Conservation (phyloP, 92 coral and sea anemone genomes). For the Bergia puertoricense region DNA sequence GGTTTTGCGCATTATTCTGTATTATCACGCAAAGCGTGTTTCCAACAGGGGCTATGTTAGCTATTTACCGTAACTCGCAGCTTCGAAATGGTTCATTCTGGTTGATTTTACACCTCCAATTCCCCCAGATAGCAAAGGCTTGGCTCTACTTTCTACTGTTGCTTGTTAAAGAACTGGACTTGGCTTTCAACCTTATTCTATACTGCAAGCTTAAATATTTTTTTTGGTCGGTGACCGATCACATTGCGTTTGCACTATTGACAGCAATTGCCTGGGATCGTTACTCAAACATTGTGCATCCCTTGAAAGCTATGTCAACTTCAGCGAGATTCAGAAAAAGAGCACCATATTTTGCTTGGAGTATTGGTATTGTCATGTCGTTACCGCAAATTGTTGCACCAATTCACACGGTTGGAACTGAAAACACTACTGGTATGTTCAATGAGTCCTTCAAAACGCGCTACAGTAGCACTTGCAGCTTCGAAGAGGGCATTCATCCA, state of each 20-base stretch:
- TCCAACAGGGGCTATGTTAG: background rate
- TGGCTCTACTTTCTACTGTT: conserved; percentile 21
- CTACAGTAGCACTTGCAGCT: background rate
- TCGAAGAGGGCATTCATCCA: background rate
- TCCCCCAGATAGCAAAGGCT: conserved; percentile 20
- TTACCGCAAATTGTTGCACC: background rate
- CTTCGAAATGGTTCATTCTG: conserved; percentile 40
- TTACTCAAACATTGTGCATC: conserved; percentile 35
- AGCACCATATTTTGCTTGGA: conserved; percentile 41
- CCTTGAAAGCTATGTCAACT: conserved; percentile 18
- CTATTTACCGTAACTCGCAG: conserved; percentile 18
- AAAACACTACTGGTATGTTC: background rate
- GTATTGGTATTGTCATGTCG: background rate
- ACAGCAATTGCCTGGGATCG: conserved; percentile 35
- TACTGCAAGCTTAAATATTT: background rate
- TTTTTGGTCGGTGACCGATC: conserved; percentile 20
- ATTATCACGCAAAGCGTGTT: background rate
- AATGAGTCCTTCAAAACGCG: background rate
- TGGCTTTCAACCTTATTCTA: background rate
- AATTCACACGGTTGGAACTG: background rate
- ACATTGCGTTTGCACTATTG: conserved; percentile 1
- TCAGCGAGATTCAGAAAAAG: conserved; percentile 5
- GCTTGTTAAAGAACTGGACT: background rate
- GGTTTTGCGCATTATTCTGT: conserved; percentile 5
- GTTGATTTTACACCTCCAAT: conserved; percentile 22